Conservation (phyloP, 2,113 vertebrate genomes). For the Nothoprocta perdicaria region DNA sequence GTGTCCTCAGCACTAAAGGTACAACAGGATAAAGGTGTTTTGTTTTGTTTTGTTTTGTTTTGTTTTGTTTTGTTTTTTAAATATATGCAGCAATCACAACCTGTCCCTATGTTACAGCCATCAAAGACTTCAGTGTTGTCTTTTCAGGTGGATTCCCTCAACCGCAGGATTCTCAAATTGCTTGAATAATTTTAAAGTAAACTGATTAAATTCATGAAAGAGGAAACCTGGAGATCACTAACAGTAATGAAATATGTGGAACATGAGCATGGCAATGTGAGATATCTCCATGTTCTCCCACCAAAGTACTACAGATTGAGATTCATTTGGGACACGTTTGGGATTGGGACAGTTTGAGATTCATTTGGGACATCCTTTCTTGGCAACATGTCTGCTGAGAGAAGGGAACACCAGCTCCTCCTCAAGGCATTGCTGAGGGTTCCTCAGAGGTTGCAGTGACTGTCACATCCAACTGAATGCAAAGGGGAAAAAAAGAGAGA, state of each 20-base stretch:
- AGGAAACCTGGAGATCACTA: not conserved
- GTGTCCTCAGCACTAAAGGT: conserved; percentile 80
- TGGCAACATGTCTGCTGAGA: not conserved
- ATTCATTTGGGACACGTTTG: not conserved
- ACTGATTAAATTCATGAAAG: not conserved
- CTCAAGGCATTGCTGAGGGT: fast-evolving
- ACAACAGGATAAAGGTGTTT: not conserved
- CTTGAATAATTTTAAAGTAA: not conserved
- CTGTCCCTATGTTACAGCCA: not conserved
- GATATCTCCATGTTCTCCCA: not conserved
- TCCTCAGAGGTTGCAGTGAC: not conserved
- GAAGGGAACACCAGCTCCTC: not conserved
- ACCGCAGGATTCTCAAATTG: not conserved
- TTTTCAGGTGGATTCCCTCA: not conserved
- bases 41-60: too few relatives aligned
- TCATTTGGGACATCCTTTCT: not conserved
- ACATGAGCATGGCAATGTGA: not conserved
- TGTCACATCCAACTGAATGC: not conserved
- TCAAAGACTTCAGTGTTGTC: not conserved
- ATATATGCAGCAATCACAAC: not conserved
- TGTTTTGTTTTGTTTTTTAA: not conserved
- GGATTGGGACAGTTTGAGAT: not conserved
- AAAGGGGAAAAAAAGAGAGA: not conserved
- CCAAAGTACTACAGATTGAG: not conserved
- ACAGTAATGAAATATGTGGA: not conserved